phyloP scores from a whole-genome alignment of 92 coral and sea anemone genomes.

The Ricordea florida region DNA sequence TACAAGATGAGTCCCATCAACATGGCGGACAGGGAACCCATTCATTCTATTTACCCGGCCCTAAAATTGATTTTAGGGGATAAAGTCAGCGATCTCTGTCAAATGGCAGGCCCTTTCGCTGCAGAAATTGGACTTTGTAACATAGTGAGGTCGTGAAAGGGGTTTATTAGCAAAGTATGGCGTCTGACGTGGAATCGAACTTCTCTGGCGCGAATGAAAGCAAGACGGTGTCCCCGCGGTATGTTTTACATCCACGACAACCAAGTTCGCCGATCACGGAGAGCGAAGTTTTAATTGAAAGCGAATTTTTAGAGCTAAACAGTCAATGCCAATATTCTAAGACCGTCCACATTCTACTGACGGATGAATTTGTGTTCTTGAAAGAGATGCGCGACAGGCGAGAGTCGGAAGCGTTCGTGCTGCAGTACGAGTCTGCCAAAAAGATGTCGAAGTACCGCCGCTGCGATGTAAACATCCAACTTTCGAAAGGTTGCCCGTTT shows the following conservation, averaged over 20 bases:
- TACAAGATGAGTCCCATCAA: constrained; percentile 15
- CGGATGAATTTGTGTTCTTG: constrained; percentile 81
- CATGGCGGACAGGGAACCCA: constrained; percentile 48
- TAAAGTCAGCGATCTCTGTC: constrained; percentile 4
- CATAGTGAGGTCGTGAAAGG: neutral
- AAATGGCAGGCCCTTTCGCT: neutral
- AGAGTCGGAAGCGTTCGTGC: constrained; percentile 68
- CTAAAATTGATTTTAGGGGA: neutral
- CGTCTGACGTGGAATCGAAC: constrained; percentile 24
- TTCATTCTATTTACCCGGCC: constrained; percentile 53
- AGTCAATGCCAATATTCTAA: constrained; percentile 72
- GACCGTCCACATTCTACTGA: constrained; percentile 80
- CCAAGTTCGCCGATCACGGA: constrained; percentile 22
- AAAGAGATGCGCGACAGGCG: constrained; percentile 70
- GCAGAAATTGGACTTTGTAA: neutral
- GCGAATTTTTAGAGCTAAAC: constrained; percentile 85
- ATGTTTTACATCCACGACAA: neutral
- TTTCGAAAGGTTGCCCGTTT: constrained; percentile 75
- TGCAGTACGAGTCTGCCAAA: constrained; percentile 82
- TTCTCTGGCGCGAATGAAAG: constrained; percentile 4
- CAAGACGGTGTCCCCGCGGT: neutral
- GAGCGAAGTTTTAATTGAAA: constrained; percentile 80
- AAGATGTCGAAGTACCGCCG: constrained; percentile 69
- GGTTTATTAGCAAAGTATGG: constrained; percentile 10
- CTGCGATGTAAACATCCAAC: constrained; percentile 65